phyloP scores from a whole-genome alignment of 1,140 invertebrate genomes.

The Hycleus cichorii region DNA sequence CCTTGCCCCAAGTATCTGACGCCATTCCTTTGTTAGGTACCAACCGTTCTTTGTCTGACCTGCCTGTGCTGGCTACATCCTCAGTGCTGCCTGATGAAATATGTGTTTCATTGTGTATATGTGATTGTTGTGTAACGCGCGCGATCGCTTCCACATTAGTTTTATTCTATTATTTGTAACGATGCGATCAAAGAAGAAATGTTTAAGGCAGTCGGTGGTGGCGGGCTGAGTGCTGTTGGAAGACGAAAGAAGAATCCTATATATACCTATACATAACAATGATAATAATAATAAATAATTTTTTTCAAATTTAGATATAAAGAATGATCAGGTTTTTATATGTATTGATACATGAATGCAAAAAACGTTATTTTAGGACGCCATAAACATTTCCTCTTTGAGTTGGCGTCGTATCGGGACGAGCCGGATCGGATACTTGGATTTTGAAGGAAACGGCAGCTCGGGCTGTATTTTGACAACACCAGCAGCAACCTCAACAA shows the following conservation, averaged over 20 bases:
- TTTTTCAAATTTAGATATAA: background rate
- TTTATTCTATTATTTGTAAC: constrained; percentile 19
- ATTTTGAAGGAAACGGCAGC: constrained; percentile 35
- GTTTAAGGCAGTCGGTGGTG: constrained; percentile 30
- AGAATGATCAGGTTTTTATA: background rate
- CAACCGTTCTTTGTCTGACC: constrained; percentile 43
- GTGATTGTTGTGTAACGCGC: constrained; percentile 37
- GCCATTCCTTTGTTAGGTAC: constrained; percentile 92
- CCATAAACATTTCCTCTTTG: constrained; percentile 41
- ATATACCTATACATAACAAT: background rate
- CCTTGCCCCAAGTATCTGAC: constrained; percentile 90
- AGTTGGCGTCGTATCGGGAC: constrained; percentile 28
- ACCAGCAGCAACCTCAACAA: background rate
- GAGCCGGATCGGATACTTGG: constrained; percentile 41
- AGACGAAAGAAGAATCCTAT: background rate
- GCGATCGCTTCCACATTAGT: constrained; percentile 14
- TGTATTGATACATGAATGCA: background rate
- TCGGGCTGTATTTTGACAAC: constrained; percentile 6
- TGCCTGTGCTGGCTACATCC: constrained; percentile 41
- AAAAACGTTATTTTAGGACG: constrained; percentile 1
- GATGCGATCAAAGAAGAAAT: constrained; percentile 40
- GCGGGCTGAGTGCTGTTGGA: constrained; percentile 22
- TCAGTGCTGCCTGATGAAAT: constrained; percentile 40
- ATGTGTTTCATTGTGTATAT: constrained; percentile 38
- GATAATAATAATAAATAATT: background rate